Evolutionary conservation across 2,797 vertebrate species (phyloP), one percentile per base, ranked within the genome.

Genomic region (Setipinna tenuifilis): DNA sequence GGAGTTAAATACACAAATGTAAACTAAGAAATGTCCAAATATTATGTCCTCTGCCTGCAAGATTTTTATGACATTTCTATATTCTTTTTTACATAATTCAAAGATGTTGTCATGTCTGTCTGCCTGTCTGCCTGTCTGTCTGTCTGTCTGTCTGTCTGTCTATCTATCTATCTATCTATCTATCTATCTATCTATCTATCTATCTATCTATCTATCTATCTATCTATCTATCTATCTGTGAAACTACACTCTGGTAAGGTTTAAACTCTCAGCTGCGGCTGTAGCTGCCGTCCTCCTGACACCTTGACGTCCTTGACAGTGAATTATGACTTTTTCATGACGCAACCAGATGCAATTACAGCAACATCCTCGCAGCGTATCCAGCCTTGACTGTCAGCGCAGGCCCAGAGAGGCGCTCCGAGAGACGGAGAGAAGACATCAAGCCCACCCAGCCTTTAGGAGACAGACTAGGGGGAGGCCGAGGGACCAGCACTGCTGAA

Each of bases 241-340:
- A 92, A 93, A 94, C 90, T 95, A 93, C 93, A 94, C 93, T 95
- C 94, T 94, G 93, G 93, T 90, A 95, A 93, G 88, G 89, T 83
- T 91, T 89, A 87, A 91, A 94, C 94, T 95, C 94, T 93, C 91
- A 93, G 94, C 92, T 78, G 93, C 92, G 93, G 93, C 94, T 94
- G 95, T 95, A 95, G 93, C 94, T 95, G 92, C 94, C 93, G 92
- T 95, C 95, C 90, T 90, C 71, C 94, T 95, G 95, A 96, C 95
- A 96, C 95, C 93, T 94, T 94, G 95, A 95, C 95, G 95, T 95
- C 94, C 95, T 94, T 95, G 94, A 95, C 95, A 95, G 95, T 94
- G 95, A 95, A 95, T 95, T 95, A 95, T 95, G 95, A 95, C 95
- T 96, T 95, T 95, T 95, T 95, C 93, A 95, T 96, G 95, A 96